Percentiles rank a stretch among this genome's conserved stretches.
These are phyloP conservation scores for Argya squamiceps DNA, from an alignment of 2,797 vertebrate species.

Conservation along the genomic window DNA sequence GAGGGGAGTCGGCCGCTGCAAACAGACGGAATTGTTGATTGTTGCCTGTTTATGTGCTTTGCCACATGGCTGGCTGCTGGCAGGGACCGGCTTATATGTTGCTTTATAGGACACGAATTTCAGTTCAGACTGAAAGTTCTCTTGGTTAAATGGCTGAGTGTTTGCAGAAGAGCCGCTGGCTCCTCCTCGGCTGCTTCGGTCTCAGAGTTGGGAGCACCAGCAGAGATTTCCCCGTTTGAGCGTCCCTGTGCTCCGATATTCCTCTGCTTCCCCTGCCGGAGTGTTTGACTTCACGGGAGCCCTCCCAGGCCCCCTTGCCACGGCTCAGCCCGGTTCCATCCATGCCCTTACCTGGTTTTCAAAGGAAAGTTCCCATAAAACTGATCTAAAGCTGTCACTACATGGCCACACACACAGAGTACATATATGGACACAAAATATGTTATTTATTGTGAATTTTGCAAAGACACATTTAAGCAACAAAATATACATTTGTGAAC, in stretches of 20 bases:
- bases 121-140: neutral
- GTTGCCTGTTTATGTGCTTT: neutral
- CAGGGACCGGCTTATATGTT: fast-evolving
- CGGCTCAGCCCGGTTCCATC: fast-evolving
- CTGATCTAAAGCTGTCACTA: neutral
- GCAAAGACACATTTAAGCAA: slow-evolving; percentile 91
- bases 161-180: neutral
- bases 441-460: slow-evolving; percentile 87
- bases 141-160: fast-evolving
- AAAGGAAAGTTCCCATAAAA: neutral
- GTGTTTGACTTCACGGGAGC: fast-evolving
- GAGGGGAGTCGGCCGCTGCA: neutral
- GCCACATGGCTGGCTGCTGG: neutral
- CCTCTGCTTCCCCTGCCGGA: neutral
- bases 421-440: slow-evolving; percentile 93
- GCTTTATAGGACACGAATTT: neutral
- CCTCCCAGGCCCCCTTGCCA: neutral
- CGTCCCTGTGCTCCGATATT: fast-evolving
- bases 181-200: neutral
- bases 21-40: neutral
- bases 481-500: slow-evolving; percentile 98
- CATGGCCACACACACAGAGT: neutral
- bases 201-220: neutral
- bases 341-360: fast-evolving
- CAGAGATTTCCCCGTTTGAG: neutral